Evolutionary conservation across 2,113 vertebrate species (phyloP), one percentile per base, ranked within the genome.

Genomic region (Gymnocephalus cernua): DNA sequence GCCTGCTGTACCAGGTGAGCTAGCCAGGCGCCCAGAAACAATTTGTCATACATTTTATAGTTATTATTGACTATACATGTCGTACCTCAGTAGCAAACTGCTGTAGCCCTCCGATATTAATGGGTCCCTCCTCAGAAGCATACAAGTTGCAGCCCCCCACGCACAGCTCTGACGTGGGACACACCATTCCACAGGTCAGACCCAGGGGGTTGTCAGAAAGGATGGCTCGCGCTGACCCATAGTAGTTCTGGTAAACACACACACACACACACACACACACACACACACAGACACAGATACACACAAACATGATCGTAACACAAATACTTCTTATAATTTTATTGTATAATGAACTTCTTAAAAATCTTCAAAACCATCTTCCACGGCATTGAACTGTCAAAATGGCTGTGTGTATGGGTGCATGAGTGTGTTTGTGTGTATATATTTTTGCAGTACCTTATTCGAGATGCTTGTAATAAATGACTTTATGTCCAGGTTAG

Each of bases 101-200:
- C 92, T 99, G 98, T 50, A 99, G 66, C 61, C 98, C 98, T 74
- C 97, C 98, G 35, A 99, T 99, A 91, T 99, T 99, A 85, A 99
- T 98, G 12, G 98, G 96, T 65, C 98, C 98, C 82, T 99, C 96
- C 84, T 99, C 98, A 12, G 96, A 94, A 11, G 97, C 97, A 56
- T 95, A 96, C 15, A 95, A 83, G 84, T 95, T 95, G 78, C 93
- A 95, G 38, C 94, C 94, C 1, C 93, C 93, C 1, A 95, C 97
- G 80, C 97, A 98, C 70, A 98, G 96, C 83, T 99, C 97, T 3
- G 97, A 98, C 15, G 96, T 97, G 73, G 97, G 97, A 86, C 97
- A 98, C n/a, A 98, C 97, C 97, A 98, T 98, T 74, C 97, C 97
- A 0, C 97, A 98, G 2, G 96, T 97, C 86, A 98, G 79, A 64